Base-by-base conservation (phyloP, 2,113 vertebrate genomes). In the Helogale parvula region DNA sequence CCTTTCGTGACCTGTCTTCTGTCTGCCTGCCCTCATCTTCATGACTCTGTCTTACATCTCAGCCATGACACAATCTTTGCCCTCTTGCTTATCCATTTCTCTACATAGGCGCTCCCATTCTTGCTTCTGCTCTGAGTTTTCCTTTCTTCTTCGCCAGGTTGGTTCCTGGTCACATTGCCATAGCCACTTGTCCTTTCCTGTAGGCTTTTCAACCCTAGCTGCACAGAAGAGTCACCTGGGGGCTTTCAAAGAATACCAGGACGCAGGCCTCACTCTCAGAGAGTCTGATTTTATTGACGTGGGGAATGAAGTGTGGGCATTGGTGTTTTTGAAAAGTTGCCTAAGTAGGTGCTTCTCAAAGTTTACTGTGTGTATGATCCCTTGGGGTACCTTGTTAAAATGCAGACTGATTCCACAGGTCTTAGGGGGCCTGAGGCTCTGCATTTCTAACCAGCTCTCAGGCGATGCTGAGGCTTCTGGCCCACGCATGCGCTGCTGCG, bases 51-150 rank as follows among this genome's bases (percentile, higher is more conserved):
- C 23, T 79, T 29, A 17, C 16, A 4, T 72, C 83, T 92, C n/a
- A 74, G 63, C 33, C 21, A 13, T 76, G 15, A 35, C 41, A 54
- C 57, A 14, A 15, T 12, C 27, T 50, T 19, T 9, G n/a, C 15
- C 14, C 2, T 77, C 17, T n/a, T 50, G 4, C 27, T 14, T 54
- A 52, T 33, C 47, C 13, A 31, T 52, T 54, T 5, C 9, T 47
- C n/a, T 68, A 4, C 9, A 1, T 15, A 17, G 0, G 3, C 14
- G 2, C 50, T 60, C 17, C 9, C 4, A 5, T 3, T 14, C 21
- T 25, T 71, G 54, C 27, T 68, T 90, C 31, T 65, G 63, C 47
- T 66, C 29, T 7, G 29, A 52, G 41, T 7, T 0, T 54, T 83
- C 35, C 74, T 52, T 66, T 23, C 45, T 52, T 81, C 79, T n/a